Conservation (phyloP, 2,113 vertebrate species). For the Hippolais icterina region DNA sequence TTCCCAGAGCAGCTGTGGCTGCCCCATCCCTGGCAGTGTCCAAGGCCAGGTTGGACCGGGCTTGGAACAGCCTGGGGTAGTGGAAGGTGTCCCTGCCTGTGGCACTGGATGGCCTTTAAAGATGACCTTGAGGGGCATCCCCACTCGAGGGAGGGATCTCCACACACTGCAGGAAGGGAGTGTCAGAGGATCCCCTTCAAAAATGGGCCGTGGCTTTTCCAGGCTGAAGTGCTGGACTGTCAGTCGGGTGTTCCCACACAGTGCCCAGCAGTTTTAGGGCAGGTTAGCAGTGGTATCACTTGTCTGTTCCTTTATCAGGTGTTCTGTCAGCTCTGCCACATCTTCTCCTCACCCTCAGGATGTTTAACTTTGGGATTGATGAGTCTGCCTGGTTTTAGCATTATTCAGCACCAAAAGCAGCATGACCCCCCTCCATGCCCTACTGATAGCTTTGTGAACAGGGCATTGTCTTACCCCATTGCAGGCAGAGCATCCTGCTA, state of each 20-base stretch:
- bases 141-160: not conserved
- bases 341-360: not conserved
- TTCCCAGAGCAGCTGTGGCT: not conserved
- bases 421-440: not conserved
- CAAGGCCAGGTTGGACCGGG: accelerated
- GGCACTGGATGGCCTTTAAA: not conserved
- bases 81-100: not conserved
- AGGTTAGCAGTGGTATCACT: not conserved
- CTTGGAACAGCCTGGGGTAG: not conserved
- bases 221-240: not conserved
- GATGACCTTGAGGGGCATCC: not conserved
- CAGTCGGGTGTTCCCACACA: not conserved
- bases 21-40: not conserved
- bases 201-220: not conserved
- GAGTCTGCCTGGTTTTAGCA: not conserved
- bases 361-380: not conserved
- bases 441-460: not conserved
- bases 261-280: not conserved
- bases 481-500: not conserved
- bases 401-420: not conserved
- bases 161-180: not conserved
- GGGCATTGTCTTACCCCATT: not conserved
- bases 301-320: not conserved
- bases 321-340: not conserved
- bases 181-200: not conserved